Conservation (phyloP, 1,140 invertebrate genomes). For the Odontomachus brunneus region DNA sequence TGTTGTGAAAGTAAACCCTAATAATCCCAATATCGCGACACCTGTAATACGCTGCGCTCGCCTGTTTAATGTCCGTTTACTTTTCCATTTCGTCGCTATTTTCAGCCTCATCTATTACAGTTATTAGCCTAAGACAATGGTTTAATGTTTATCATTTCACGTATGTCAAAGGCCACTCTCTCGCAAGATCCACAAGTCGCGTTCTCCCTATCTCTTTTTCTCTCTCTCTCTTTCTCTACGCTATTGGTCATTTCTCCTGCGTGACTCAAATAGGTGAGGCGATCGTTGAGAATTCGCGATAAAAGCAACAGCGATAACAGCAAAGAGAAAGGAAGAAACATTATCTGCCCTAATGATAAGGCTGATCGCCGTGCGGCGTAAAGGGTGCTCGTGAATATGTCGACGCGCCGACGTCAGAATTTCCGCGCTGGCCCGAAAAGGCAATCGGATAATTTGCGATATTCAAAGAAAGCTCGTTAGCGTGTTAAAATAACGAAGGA, state of each 20-base stretch:
- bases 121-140: not conserved
- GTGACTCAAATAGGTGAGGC: constrained; percentile 13
- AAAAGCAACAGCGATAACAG: not conserved
- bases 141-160: constrained; percentile 9
- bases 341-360: not conserved
- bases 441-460: not conserved
- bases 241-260: not conserved
- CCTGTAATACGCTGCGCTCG: not conserved
- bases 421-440: not conserved
- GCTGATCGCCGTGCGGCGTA: not conserved
- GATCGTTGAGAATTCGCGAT: not conserved
- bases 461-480: not conserved
- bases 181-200: not conserved
- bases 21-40: constrained; percentile 1
- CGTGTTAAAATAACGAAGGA: not conserved
- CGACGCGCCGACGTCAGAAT: not conserved
- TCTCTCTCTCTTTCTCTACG: not conserved
- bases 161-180: constrained; percentile 22
- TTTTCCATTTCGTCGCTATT: not conserved
- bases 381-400: too few species aligned
- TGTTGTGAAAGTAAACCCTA: not conserved
- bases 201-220: not conserved
- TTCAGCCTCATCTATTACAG: not conserved
- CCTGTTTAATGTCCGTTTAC: not conserved
- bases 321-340: not conserved